These are phyloP conservation scores for Agrenia bidenticulata DNA, from an alignment of 2,888 invertebrate genomes.

Conservation along the genomic window DNA sequence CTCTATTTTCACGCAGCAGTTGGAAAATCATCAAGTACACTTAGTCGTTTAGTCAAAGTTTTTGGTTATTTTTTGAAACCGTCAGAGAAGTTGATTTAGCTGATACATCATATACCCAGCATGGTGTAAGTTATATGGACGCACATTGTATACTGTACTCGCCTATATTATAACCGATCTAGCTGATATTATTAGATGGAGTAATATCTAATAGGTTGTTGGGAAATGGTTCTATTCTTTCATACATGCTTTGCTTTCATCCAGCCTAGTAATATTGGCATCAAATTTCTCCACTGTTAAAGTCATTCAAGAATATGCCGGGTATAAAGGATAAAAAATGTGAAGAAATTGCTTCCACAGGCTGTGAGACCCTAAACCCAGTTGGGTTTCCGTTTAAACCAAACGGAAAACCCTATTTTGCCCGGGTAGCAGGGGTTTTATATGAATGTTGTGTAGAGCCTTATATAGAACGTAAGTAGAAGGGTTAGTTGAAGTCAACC, in stretches of 20 bases:
- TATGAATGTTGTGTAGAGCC: no score
- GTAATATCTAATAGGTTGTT: no score
- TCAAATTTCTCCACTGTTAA: slow-evolving; percentile 16
- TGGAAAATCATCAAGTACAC: slow-evolving; percentile 11
- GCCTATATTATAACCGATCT: no score
- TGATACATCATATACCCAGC: no score
- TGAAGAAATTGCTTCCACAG: slow-evolving; percentile 17
- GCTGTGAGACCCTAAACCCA: slow-evolving; percentile 15
- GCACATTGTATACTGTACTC: no score
- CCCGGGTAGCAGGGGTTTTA: not conserved
- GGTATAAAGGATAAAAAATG: slow-evolving; percentile 10
- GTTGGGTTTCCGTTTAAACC: slow-evolving; percentile 15
- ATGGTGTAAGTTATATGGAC: no score
- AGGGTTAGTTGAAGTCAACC: not conserved
- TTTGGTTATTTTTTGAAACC: not conserved
- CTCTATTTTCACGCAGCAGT: not conserved
- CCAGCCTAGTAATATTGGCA: slow-evolving; percentile 12
- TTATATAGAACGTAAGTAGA: not conserved
- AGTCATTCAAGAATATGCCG: not conserved
- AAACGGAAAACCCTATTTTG: not conserved
- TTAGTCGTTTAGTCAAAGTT: not conserved
- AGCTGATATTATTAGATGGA: no score
- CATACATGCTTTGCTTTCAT: not conserved
- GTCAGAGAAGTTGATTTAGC: no score
- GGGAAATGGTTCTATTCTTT: no score